Conservation (phyloP, 2,113 vertebrate species). For the Emydura subglobosa region DNA sequence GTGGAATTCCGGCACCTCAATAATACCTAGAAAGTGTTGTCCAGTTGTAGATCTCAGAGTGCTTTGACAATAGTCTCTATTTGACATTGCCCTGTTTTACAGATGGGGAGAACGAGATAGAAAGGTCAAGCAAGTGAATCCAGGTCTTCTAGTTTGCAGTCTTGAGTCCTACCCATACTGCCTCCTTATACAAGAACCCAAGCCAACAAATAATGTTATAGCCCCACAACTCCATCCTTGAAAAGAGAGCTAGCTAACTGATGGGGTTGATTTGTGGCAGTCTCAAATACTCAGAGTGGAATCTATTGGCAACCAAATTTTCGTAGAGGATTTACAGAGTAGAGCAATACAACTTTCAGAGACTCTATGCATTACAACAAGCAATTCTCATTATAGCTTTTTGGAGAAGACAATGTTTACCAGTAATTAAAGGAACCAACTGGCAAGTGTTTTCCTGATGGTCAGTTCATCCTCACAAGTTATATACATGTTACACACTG, state of each 20-base stretch:
- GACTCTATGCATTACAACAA: not conserved
- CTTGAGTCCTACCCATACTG: not conserved
- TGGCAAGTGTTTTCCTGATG: slow-evolving; percentile 21
- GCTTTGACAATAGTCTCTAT: not conserved
- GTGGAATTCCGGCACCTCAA: not conserved
- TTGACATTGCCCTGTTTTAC: not conserved
- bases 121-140: not conserved
- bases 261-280: not conserved
- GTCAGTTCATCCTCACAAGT: slow-evolving; percentile 54
- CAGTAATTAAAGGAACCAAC: not conserved
- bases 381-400: not conserved
- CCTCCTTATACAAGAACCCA: not conserved
- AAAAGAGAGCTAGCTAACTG: not conserved
- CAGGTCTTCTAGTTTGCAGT: not conserved
- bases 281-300: not conserved
- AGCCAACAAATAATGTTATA: not conserved
- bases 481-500: slow-evolving; percentile 16
- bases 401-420: slow-evolving; percentile 55
- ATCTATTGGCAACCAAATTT: not conserved
- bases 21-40: not conserved
- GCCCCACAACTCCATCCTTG: not conserved
- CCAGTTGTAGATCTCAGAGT: not conserved
- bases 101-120: not conserved
- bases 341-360: not conserved
- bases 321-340: not conserved